phyloP scores from a whole-genome alignment of 2,888 invertebrate genomes.

The Bellardia pandia region DNA sequence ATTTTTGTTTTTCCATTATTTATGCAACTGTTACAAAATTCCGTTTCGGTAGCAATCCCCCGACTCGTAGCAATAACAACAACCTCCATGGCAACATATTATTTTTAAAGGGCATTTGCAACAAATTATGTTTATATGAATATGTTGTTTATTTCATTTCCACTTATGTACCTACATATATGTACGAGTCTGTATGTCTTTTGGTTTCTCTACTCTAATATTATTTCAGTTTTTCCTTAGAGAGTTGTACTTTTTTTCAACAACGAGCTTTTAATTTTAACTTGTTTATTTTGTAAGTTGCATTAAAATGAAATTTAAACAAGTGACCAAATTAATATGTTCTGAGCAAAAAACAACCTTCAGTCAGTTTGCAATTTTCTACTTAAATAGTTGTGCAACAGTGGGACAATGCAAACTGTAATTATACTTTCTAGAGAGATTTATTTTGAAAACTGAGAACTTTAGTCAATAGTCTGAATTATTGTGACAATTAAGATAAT shows the following conservation, averaged over 20 bases:
- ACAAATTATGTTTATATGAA: conserved; percentile 50
- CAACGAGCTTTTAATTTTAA: conserved; percentile 26
- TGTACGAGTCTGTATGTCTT: background rate
- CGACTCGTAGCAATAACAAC: conserved; percentile 33
- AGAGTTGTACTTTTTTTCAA: conserved; percentile 42
- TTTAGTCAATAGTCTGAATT: too few species aligned
- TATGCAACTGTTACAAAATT: conserved; percentile 75
- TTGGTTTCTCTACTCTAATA: conserved; percentile 29
- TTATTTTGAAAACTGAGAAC: too few species aligned
- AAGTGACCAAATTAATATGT: conserved; percentile 17
- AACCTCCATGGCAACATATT: background rate
- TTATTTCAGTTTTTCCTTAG: conserved; percentile 47
- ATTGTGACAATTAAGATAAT: background rate
- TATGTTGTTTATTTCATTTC: conserved; percentile 15
- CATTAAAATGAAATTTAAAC: conserved; percentile 41
- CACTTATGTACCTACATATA: background rate
- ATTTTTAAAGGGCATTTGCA: conserved; percentile 56
- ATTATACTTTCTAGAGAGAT: too few species aligned
- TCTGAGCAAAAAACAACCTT: conserved; percentile 28
- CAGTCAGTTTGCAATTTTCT: conserved; percentile 78
- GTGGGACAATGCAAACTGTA: background rate
- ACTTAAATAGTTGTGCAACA: conserved; percentile 70
- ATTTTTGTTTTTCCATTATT: conserved; percentile 72
- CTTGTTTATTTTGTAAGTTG: conserved; percentile 20
- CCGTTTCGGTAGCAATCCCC: conserved; percentile 71